phyloP scores from a whole-genome alignment of 2,113 vertebrate species.

The Grammomys dolichurus region DNA sequence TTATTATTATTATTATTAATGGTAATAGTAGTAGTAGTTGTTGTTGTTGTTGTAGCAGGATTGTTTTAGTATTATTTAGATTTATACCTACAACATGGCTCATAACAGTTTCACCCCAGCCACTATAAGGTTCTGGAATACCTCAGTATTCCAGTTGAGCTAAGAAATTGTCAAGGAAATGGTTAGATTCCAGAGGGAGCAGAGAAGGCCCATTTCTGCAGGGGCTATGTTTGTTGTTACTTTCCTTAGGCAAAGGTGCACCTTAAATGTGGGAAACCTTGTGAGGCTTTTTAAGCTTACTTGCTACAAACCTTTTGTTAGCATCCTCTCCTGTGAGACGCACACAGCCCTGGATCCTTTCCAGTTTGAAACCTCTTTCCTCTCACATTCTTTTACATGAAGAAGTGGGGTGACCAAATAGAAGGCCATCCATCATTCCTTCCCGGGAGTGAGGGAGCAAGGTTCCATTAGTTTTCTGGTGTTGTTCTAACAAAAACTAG shows the following conservation, averaged over 20 bases:
- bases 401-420: constrained; percentile 6
- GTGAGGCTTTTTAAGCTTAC: constrained; percentile 72
- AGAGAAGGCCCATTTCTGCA: constrained; percentile 22
- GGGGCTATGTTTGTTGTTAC: constrained; percentile 53
- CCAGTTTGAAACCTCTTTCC: constrained; percentile 60
- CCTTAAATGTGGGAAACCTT: constrained; percentile 51
- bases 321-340: constrained; percentile 64
- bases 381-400: constrained; percentile 51
- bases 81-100: not conserved
- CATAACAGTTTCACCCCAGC: not conserved
- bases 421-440: not conserved
- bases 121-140: not conserved
- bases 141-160: constrained; percentile 36
- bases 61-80: not conserved
- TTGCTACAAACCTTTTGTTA: constrained; percentile 73
- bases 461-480: not conserved
- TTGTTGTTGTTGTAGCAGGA: no score
- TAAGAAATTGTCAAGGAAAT: constrained; percentile 61
- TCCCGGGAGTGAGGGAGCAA: not conserved
- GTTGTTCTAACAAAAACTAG: not conserved
- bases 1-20: not conserved
- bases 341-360: constrained; percentile 52
- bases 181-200: constrained; percentile 45
- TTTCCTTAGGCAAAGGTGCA: constrained; percentile 47
- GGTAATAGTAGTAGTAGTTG: no score